Evolutionary conservation across 1,140 invertebrate genomes (phyloP), one percentile per base, ranked within the genome.

Genomic region (Nomia melanderi): DNA sequence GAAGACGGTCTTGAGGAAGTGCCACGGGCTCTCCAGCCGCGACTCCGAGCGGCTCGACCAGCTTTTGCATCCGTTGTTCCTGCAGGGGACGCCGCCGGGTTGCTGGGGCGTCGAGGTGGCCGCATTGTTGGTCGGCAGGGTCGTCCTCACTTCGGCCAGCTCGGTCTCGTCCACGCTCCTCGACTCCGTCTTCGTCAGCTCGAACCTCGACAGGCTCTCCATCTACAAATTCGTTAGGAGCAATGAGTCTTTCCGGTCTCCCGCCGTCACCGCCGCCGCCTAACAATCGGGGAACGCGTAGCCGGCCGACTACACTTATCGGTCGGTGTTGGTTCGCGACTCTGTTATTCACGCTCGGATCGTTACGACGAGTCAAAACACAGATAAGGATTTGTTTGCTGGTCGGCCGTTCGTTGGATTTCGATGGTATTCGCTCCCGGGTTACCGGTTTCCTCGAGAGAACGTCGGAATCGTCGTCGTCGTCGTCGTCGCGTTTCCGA

Each of bases 1-100:
- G 77, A 93, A 93, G 41, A 92, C 81, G 0, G 93, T 93, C 74
- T 93, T 94, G 8, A 91, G 88, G 5, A 83, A 79, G 57, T 93
- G 92, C 93, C 93, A 93, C 1, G 93, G 93, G 64, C 90, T 93
- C 63, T 93, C 92, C 5, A 87, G 67, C 0, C 74, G 72, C 7
- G 50, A 77, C 6, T 84, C 81, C 14, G 29, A 36, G 20, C 56
- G 31, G 8, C n/a, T 73, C 20, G 54, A 12, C 44, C 64, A 77
- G 36, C 27, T 54, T 39, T 84, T 87, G 62, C 87, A 88, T 5
- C 78, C 82, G 4, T 83, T 81, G 54, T 87, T 82, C 17, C 60
- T 81, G 64, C 87, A 90, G 0, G 84, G 78, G 9, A 81, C 62
- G 11, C 31, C 62, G 6, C 54, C 63, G 2, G 73, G 50, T 23